Conservation (phyloP, 2,113 vertebrate genomes). For the Formicarius rufipectus region DNA sequence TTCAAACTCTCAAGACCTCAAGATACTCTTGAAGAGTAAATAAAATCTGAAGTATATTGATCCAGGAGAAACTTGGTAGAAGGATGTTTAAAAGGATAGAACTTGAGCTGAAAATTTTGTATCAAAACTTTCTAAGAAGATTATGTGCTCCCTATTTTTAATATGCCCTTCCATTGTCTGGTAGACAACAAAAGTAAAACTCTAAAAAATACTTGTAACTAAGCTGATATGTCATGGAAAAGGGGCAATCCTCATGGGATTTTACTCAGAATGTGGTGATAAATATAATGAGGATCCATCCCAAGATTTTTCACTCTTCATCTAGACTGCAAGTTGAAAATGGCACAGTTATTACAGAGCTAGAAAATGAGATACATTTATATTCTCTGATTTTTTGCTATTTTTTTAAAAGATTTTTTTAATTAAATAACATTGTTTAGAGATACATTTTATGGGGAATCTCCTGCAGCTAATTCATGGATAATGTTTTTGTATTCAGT, state of each 20-base stretch:
- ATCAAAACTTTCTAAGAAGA: not conserved
- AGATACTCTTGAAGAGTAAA: not conserved
- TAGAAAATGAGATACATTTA: not conserved
- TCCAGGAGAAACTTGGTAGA: rapidly evolving
- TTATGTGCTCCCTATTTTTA: not conserved
- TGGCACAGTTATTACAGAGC: not conserved
- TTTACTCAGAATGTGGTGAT: not conserved
- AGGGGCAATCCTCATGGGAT: not conserved
- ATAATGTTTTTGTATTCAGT: not conserved
- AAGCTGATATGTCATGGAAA: not conserved
- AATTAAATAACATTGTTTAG: not conserved
- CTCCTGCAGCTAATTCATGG: not conserved
- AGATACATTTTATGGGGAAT: not conserved
- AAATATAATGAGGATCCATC: not conserved
- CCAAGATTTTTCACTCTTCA: not conserved
- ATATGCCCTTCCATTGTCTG: not conserved
- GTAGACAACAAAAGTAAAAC: not conserved
- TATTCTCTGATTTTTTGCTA: not conserved
- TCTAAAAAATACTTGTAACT: not conserved
- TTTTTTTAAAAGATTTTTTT: not conserved
- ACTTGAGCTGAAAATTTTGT: not conserved
- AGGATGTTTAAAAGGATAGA: not conserved
- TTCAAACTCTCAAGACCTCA: not conserved
- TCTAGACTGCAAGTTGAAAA: not conserved
- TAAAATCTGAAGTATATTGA: not conserved